Base-by-base conservation (phyloP, 2,797 vertebrate genomes). In the Eupleurogrammus muticus region DNA sequence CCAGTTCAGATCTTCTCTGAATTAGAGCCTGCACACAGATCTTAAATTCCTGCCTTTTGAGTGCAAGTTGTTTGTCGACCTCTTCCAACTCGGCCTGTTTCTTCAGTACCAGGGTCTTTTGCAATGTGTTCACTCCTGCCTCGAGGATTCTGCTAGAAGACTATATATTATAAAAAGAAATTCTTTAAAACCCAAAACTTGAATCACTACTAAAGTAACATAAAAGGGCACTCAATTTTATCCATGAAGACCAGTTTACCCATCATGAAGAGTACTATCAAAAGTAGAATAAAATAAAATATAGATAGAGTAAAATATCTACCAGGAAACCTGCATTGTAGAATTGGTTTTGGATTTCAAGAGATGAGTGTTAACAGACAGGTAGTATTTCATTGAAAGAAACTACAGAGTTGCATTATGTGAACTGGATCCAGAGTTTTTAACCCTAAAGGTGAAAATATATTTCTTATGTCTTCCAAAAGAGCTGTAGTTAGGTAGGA, bases 101-200 rank as follows among this genome's bases (percentile, higher is more conserved):
- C 81, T 91, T 94, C 79, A 95, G 77, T 65, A 95, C 80, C 8
- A 89, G 72, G 5, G 92, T 93, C 61, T 79, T 93, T 75, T 95
- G 94, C 42, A 95, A 70, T 0, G 83, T 91, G 77, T 92, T 92
- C 55, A 93, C 84, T 28, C 91, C 92, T 1, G 77, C 87, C 42
- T 92, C 84, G 51, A 94, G 82, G 44, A 73, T 65, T 75, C 84
- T 89, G 32, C 89, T 70, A 3, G 92, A 65, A 14, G 73, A 50
- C 94, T 95, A 32, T 19, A 59, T 14, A 63, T 16, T 9, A 17
- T 12, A 9, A 50, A 74, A 58, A 53, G 17, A 46, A 16, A 51
- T 28, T 28, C 6, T 28, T 3, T 3, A 28, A 28, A 28, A 28
- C 28, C 28, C 1, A 14, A 54, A 16, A 13, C 28, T n/a, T 47